Conservation (phyloP, 2,797 vertebrate species). For the Notamacropus eugenii region DNA sequence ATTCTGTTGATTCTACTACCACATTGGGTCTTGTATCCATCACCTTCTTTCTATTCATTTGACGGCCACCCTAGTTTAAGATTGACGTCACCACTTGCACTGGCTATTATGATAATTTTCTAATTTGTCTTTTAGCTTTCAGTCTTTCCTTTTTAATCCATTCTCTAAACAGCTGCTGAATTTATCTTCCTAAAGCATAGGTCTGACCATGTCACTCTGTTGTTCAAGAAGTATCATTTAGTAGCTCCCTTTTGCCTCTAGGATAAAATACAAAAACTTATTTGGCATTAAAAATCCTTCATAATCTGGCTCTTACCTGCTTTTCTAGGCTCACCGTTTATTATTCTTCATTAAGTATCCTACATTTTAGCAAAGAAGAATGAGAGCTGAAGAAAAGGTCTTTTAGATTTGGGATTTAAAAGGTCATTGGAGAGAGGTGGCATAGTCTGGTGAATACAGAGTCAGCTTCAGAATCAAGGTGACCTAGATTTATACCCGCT, state of each 20-base stretch:
- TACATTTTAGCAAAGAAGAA: background rate
- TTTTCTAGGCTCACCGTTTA: too few relatives aligned
- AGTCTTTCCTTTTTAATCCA: too few relatives aligned
- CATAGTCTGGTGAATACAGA: background rate
- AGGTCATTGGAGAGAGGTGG: background rate
- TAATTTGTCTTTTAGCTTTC: too few relatives aligned
- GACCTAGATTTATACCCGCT: background rate
- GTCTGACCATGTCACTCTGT: background rate
- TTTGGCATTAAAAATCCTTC: background rate
- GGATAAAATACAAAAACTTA: background rate
- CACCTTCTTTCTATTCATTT: too few relatives aligned
- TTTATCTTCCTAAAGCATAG: background rate
- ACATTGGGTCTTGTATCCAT: too few relatives aligned
- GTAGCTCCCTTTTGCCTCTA: background rate
- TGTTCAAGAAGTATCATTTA: background rate
- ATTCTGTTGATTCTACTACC: background rate
- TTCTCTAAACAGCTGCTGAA: too few relatives aligned
- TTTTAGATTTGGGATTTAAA: background rate
- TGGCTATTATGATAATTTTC: too few relatives aligned
- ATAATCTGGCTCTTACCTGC: too few relatives aligned
- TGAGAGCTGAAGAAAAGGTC: background rate
- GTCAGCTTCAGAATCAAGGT: background rate
- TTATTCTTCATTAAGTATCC: too few relatives aligned
- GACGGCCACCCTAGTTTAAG: too few relatives aligned
- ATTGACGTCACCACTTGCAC: too few relatives aligned